Conservation (phyloP, 2,113 vertebrate genomes). For the Prolemur simus region DNA sequence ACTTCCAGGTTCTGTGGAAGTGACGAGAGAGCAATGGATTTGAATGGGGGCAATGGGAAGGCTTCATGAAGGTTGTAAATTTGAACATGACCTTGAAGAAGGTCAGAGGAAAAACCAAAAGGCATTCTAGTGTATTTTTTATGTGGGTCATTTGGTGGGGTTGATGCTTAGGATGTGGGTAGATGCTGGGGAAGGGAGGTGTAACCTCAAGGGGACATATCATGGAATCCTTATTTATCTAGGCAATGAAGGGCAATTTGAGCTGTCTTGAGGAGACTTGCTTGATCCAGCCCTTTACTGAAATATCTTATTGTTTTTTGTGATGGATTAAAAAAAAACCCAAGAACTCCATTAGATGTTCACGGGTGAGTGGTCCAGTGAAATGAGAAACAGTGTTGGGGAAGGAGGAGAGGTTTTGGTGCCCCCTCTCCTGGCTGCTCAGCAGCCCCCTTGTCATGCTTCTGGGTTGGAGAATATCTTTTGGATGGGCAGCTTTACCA, state of each 20-base stretch:
- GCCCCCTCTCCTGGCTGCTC: too few species aligned
- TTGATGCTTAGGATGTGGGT: not conserved
- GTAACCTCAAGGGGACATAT: too few species aligned
- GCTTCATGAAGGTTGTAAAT: not conserved
- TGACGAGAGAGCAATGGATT: not conserved
- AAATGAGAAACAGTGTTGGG: not conserved
- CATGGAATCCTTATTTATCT: not conserved
- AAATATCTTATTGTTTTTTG: not conserved
- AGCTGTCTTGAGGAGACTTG: not conserved
- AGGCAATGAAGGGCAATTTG: not conserved
- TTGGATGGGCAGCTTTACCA: not conserved
- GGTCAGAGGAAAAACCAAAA: not conserved
- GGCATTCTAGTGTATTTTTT: not conserved
- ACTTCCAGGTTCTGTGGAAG: not conserved
- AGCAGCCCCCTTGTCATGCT: rapidly evolving
- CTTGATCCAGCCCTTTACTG: not conserved
- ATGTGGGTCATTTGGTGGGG: not conserved
- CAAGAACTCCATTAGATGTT: not conserved
- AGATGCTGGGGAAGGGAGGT: not conserved
- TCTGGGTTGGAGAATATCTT: not conserved
- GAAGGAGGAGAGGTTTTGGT: not conserved
- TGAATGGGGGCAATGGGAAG: not conserved
- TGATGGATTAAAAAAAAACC: not conserved
- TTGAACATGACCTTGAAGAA: not conserved
- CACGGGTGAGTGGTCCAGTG: not conserved